phyloP scores from a whole-genome alignment of 2,113 vertebrate species.

The Ancistrus triradiatus region DNA sequence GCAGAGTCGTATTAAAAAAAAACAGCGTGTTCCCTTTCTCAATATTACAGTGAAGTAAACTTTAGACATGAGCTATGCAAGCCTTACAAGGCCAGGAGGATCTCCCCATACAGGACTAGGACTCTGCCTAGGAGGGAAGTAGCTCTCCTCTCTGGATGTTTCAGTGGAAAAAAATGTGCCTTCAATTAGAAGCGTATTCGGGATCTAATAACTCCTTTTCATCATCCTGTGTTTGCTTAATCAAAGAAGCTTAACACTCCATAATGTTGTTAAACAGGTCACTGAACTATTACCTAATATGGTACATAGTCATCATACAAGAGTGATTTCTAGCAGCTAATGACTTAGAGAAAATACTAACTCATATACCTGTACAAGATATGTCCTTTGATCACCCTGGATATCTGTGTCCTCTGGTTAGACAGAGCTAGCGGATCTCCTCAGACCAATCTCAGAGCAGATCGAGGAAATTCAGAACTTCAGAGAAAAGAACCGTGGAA shows the following conservation, averaged over 20 bases:
- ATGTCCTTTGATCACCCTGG: neutral
- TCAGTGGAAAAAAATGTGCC: conserved; percentile 49
- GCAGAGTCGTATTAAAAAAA: conserved; percentile 28
- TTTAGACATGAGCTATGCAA: conserved; percentile 63
- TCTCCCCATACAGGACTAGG: conserved; percentile 63
- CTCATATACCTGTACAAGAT: too few relatives aligned
- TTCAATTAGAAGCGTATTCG: conserved; percentile 40
- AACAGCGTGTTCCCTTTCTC: conserved; percentile 49
- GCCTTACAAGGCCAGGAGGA: conserved; percentile 72
- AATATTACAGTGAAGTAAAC: conserved; percentile 57
- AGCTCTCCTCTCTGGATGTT: conserved; percentile 31
- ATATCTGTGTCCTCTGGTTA: conserved; percentile 49
- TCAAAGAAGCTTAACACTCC: too few relatives aligned
- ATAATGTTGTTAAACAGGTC: too few relatives aligned
- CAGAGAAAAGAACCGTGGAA: conserved; percentile 88
- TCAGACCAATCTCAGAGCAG: conserved; percentile 90
- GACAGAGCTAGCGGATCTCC: conserved; percentile 77
- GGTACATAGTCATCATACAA: too few relatives aligned
- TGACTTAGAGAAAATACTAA: neutral
- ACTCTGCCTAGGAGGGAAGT: conserved; percentile 53
- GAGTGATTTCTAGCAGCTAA: too few relatives aligned
- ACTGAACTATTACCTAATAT: too few relatives aligned
- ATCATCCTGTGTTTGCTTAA: too few relatives aligned
- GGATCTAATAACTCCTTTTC: too few relatives aligned
- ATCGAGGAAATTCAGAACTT: conserved; percentile 93